Evolutionary conservation across 2,797 vertebrate species (phyloP).

Genomic region (Sciaenops ocellatus): DNA sequence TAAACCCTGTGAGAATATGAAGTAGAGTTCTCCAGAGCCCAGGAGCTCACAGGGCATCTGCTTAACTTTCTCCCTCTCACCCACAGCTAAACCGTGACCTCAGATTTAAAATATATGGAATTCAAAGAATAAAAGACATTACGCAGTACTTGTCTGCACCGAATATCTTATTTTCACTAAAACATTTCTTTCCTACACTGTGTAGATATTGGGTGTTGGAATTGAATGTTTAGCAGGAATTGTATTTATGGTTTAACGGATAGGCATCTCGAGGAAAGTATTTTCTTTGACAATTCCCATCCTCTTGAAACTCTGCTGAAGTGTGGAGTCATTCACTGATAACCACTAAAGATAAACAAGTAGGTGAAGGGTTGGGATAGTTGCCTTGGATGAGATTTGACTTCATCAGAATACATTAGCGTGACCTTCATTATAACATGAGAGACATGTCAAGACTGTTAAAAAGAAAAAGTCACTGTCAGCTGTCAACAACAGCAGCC

Average conservation of each 20-base stretch:
- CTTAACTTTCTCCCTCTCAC: conserved; percentile 64
- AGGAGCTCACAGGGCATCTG: conserved; percentile 53
- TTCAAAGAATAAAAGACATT: conserved; percentile 38
- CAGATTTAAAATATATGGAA: conserved; percentile 49
- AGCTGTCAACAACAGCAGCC: not conserved
- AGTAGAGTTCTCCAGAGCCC: conserved; percentile 64
- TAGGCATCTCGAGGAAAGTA: conserved; percentile 21
- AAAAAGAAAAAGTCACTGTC: not conserved
- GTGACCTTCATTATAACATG: conserved; percentile 18
- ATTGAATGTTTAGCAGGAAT: not conserved
- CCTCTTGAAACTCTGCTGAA: conserved; percentile 14
- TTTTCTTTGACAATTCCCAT: not conserved
- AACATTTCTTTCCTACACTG: not conserved
- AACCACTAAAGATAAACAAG: conserved; percentile 16
- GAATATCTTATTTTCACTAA: conserved; percentile 35
- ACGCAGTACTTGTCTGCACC: conserved; percentile 23
- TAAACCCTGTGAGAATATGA: conserved; percentile 76
- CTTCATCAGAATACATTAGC: conserved; percentile 10
- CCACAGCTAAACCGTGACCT: conserved; percentile 63
- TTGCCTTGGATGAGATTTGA: conserved; percentile 6
- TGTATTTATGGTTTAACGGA: conserved; percentile 28
- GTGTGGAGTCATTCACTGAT: not conserved
- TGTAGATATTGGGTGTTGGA: not conserved
- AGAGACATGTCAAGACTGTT: not conserved
- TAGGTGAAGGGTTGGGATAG: not conserved